A percentile compares a stretch with the other conserved stretches of the same genome.
Conservation (phyloP, 2,797 vertebrate genomes). For the Scarus forsteni region DNA sequence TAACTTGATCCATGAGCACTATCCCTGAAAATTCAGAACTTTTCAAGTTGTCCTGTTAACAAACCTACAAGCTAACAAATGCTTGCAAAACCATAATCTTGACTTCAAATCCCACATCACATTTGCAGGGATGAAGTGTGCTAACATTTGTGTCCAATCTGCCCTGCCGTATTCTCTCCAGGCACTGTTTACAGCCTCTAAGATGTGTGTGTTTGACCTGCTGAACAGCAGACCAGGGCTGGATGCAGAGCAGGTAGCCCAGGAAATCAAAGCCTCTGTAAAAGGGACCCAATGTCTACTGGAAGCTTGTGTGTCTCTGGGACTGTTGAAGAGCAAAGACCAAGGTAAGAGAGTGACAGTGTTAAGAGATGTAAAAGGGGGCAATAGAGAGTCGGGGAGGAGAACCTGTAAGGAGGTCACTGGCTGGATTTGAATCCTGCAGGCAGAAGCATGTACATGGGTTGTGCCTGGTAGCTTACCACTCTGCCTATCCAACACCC, state of each 20-base stretch:
- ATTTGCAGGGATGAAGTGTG: background rate
- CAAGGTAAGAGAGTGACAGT: conserved; percentile 48
- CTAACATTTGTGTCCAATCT: background rate
- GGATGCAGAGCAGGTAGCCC: conserved; percentile 81
- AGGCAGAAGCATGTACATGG: too few relatives aligned
- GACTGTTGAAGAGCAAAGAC: conserved; percentile 80
- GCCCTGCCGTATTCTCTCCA: conserved; percentile 59
- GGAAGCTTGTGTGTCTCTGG: conserved; percentile 88
- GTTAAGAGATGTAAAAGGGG: too few relatives aligned
- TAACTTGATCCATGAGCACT: too few relatives aligned
- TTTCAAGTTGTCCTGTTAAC: too few relatives aligned
- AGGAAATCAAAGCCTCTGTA: conserved; percentile 77
- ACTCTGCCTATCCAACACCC: too few relatives aligned
- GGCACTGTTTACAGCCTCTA: conserved; percentile 90
- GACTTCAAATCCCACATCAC: background rate
- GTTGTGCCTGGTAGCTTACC: too few relatives aligned
- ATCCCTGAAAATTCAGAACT: too few relatives aligned
- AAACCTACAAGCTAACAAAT: too few relatives aligned
- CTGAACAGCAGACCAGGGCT: conserved; percentile 76
- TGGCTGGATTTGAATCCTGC: too few relatives aligned
- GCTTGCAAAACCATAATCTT: too few relatives aligned
- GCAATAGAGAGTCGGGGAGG: too few relatives aligned
- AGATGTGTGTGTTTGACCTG: conserved; percentile 89
- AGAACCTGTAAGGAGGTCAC: too few relatives aligned
- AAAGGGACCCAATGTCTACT: conserved; percentile 86